These are phyloP conservation scores for Gallinago media DNA, from an alignment of 2,113 vertebrate genomes.

Conservation along the genomic window DNA sequence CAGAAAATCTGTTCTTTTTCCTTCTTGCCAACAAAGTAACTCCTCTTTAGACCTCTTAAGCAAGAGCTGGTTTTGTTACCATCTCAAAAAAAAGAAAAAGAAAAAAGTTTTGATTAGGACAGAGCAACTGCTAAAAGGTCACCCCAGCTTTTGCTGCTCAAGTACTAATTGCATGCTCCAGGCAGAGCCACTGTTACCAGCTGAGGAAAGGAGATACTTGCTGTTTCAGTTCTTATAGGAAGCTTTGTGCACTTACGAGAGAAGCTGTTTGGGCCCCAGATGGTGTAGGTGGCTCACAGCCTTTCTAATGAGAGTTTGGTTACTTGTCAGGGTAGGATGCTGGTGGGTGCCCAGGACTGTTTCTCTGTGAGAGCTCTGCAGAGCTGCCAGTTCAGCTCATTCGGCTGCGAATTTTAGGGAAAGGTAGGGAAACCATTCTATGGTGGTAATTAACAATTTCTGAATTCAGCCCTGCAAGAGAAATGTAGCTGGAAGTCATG, in stretches of 20 bases:
- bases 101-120: neutral
- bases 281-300: neutral
- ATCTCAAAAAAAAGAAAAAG: neutral
- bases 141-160: neutral
- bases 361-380: neutral
- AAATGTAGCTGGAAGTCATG: neutral
- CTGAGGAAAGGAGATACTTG: neutral
- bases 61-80: neutral
- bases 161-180: neutral
- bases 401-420: neutral
- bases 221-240: neutral
- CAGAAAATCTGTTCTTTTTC: neutral
- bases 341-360: too few species aligned
- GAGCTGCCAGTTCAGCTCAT: neutral
- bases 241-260: neutral
- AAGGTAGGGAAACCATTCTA: neutral
- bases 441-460: rapidly evolving
- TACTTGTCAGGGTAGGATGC: neutral
- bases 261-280: neutral
- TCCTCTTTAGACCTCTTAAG: neutral
- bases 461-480: neutral
- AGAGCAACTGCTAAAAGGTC: neutral
- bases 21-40: neutral
- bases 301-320: neutral
- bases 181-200: neutral